phyloP scores from a whole-genome alignment of 2,113 vertebrate genomes.

The Apodemus speciosus region DNA sequence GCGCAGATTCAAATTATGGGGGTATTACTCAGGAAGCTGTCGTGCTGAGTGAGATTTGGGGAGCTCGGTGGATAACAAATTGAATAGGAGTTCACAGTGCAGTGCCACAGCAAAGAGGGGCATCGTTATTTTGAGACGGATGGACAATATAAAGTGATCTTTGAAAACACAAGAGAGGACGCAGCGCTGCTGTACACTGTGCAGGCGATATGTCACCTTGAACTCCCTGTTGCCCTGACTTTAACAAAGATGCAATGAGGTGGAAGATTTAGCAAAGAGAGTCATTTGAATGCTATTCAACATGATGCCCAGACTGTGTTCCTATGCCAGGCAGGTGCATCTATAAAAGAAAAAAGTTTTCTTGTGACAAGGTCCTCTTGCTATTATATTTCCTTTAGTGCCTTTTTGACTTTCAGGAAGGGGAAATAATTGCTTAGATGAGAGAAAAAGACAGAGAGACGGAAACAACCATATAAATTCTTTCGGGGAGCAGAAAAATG shows the following conservation, averaged over 20 bases:
- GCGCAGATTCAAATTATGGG: constrained; percentile 71
- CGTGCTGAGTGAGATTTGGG: constrained; percentile 70
- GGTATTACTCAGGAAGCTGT: constrained; percentile 75
- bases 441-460: neutral
- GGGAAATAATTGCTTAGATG: constrained; percentile 16
- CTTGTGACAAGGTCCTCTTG: constrained; percentile 14
- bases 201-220: constrained; percentile 60
- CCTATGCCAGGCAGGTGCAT: constrained; percentile 31
- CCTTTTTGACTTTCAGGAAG: constrained; percentile 63
- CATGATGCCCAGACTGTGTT: constrained; percentile 52
- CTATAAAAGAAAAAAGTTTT: constrained; percentile 49
- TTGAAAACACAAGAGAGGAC: constrained; percentile 64
- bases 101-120: constrained; percentile 44
- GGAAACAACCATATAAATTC: constrained; percentile 23
- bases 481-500: constrained; percentile 32
- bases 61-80: constrained; percentile 65
- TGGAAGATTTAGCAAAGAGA: constrained; percentile 66
- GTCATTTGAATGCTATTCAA: constrained; percentile 68
- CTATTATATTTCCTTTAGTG: constrained; percentile 59
- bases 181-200: constrained; percentile 31
- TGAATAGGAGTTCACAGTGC: constrained; percentile 69
- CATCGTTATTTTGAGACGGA: constrained; percentile 63
- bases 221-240: constrained; percentile 62
- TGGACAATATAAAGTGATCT: constrained; percentile 63
- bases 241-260: constrained; percentile 64